A percentile compares a stretch with the other conserved stretches of the same genome.
Conservation (phyloP, 2,888 invertebrate genomes). For the Sarcophaga carnaria region DNA sequence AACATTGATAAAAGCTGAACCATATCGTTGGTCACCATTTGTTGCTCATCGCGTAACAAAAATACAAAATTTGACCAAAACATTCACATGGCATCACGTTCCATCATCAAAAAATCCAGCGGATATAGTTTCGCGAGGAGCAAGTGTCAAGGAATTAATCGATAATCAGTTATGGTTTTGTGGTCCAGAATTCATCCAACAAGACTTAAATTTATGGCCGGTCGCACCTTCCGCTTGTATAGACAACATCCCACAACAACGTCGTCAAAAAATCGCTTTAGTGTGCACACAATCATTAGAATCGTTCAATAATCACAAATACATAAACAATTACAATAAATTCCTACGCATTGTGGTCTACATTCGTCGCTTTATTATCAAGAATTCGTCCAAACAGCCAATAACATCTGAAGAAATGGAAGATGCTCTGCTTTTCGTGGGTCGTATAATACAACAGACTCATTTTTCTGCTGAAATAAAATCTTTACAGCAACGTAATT, state of each 20-base stretch:
- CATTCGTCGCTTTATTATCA: neutral
- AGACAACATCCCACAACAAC: neutral
- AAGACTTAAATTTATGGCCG: constrained; percentile 3
- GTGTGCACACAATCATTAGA: neutral
- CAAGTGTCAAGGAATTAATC: neutral
- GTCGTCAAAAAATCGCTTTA: neutral
- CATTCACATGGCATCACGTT: constrained; percentile 20
- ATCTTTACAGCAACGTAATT: neutral
- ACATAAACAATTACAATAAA: constrained; percentile 9
- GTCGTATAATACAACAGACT: constrained; percentile 1
- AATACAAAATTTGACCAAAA: too few species aligned
- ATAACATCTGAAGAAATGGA: constrained; percentile 2
- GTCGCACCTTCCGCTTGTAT: neutral
- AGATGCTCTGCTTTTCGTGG: neutral
- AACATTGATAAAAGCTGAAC: too few species aligned
- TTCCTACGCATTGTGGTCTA: neutral
- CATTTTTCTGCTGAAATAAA: constrained; percentile 8
- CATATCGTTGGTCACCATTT: too few species aligned
- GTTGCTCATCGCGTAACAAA: too few species aligned
- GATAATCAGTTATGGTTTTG: constrained; percentile 25
- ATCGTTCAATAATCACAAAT: constrained; percentile 6
- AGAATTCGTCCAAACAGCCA: neutral
- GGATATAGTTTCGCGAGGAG: constrained; percentile 22
- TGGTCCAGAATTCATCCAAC: neutral
- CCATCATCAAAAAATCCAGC: constrained; percentile 27